Evolutionary conservation across 2,113 vertebrate species (phyloP).

Genomic region (Thalassoma bifasciatum): DNA sequence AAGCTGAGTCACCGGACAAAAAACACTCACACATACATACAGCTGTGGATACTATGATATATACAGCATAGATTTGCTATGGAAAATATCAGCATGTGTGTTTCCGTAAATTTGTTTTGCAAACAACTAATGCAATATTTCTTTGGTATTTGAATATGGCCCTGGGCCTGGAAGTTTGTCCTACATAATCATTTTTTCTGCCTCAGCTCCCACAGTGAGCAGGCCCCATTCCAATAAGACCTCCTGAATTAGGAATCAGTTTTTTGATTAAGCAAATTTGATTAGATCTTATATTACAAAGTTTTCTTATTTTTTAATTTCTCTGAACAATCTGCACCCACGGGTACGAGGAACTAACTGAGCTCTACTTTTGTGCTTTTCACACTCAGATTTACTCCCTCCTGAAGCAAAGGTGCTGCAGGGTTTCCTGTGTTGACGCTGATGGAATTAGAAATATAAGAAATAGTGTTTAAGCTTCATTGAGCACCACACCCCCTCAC

Average conservation of each 20-base stretch:
- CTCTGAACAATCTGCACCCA: neutral
- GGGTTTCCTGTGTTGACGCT: slow-evolving; percentile 54
- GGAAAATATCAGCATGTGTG: slow-evolving; percentile 7
- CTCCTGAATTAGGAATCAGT: slow-evolving; percentile 68
- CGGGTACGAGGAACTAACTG: slow-evolving; percentile 2
- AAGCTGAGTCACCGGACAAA: slow-evolving; percentile 5
- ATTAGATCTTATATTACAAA: slow-evolving; percentile 73
- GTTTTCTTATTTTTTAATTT: slow-evolving; percentile 53
- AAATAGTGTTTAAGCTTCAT: slow-evolving; percentile 41
- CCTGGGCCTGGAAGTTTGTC: slow-evolving; percentile 43
- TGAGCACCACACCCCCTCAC: slow-evolving; percentile 11
- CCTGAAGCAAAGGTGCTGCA: slow-evolving; percentile 34
- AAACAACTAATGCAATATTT: slow-evolving; percentile 44
- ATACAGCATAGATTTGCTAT: slow-evolving; percentile 11
- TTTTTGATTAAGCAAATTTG: slow-evolving; percentile 71
- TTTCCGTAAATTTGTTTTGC: slow-evolving; percentile 43
- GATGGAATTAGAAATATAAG: slow-evolving; percentile 56
- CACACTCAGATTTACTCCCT: slow-evolving; percentile 55
- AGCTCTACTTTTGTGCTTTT: slow-evolving; percentile 23
- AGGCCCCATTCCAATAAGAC: slow-evolving; percentile 67
- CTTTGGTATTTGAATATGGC: slow-evolving; percentile 47
- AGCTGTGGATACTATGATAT: slow-evolving; percentile 13
- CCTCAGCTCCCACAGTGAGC: slow-evolving; percentile 39
- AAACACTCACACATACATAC: neutral
- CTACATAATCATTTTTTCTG: slow-evolving; percentile 53